Evolutionary conservation across 37 sponge, comb jelly and placozoan genomes (phyloP).

Genomic region (Spongilla lacustris): DNA sequence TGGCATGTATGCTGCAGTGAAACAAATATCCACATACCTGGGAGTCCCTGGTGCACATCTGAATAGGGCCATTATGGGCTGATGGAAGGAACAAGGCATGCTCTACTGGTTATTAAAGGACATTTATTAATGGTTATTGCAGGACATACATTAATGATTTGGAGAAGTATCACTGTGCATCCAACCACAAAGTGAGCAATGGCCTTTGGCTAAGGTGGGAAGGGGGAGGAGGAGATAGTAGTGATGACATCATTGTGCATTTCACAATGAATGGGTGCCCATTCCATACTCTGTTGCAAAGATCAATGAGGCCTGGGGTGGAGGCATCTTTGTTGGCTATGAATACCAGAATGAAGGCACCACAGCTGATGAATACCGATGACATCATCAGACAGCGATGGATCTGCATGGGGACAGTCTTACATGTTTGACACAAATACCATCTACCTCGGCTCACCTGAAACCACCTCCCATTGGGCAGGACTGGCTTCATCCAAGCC

Average conservation of each 20-base stretch:
- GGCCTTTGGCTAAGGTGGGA: not conserved
- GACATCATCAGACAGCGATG: slow-evolving; percentile 64
- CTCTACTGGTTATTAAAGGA: not conserved
- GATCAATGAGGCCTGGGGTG: not conserved
- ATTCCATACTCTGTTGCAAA: not conserved
- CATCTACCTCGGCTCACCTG: slow-evolving; percentile 41
- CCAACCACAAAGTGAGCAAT: slow-evolving; percentile 48
- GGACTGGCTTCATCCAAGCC: slow-evolving; percentile 64
- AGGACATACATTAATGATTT: slow-evolving; percentile 41
- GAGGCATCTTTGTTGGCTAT: slow-evolving; percentile 20
- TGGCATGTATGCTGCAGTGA: no score
- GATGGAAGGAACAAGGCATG: not conserved
- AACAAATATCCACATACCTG: not conserved
- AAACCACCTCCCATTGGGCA: slow-evolving; percentile 71
- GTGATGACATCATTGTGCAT: no score
- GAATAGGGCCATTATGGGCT: slow-evolving; percentile 71
- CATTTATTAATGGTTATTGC: no score
- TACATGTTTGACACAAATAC: not conserved
- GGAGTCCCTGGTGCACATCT: slow-evolving; percentile 54
- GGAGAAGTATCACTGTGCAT: slow-evolving; percentile 22
- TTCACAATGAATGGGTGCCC: no score
- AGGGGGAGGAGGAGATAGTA: not conserved
- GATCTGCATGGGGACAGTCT: not conserved
- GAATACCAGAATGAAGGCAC: slow-evolving; percentile 63
- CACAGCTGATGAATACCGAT: slow-evolving; percentile 26